A percentile compares a stretch with the other conserved stretches of the same genome.
Evolutionary conservation across 2,797 vertebrate species (phyloP).

Genomic region (Rhynchotus rufescens): DNA sequence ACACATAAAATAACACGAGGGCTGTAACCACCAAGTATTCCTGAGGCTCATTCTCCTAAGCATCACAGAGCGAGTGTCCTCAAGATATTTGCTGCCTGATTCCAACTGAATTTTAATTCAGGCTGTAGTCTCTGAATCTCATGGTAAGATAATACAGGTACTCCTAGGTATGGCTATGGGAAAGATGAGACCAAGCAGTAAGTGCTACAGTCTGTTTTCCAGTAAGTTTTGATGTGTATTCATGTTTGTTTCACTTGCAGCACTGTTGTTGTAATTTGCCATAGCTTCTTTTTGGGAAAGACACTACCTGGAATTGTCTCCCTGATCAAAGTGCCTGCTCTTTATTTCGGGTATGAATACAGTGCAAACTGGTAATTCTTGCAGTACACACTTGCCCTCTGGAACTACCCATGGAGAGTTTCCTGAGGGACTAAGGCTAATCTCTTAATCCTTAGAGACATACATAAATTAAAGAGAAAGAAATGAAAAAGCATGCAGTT

Average conservation of each 20-base stretch:
- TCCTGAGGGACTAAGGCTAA: neutral
- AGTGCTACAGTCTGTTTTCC: neutral
- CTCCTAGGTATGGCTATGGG: fast-evolving
- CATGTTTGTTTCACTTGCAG: neutral
- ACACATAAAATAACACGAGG: neutral
- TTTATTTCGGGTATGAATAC: neutral
- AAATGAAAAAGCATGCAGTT: neutral
- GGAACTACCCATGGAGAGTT: neutral
- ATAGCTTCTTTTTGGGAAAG: constrained; percentile 6
- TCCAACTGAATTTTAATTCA: neutral
- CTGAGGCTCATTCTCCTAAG: neutral
- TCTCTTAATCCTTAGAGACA: neutral
- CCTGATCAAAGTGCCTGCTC: neutral
- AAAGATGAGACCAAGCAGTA: neutral
- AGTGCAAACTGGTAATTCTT: neutral
- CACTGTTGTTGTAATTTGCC: constrained; percentile 12
- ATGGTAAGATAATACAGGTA: neutral
- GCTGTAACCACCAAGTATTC: neutral
- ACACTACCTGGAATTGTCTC: neutral
- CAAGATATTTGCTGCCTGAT: neutral
- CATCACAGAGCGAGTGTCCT: neutral
- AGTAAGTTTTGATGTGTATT: constrained; percentile 13
- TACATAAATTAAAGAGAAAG: neutral
- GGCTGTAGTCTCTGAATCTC: neutral
- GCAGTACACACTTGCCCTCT: neutral